Base-by-base conservation (phyloP, 1,140 invertebrate species). In the Neoseiulus cucumeris region DNA sequence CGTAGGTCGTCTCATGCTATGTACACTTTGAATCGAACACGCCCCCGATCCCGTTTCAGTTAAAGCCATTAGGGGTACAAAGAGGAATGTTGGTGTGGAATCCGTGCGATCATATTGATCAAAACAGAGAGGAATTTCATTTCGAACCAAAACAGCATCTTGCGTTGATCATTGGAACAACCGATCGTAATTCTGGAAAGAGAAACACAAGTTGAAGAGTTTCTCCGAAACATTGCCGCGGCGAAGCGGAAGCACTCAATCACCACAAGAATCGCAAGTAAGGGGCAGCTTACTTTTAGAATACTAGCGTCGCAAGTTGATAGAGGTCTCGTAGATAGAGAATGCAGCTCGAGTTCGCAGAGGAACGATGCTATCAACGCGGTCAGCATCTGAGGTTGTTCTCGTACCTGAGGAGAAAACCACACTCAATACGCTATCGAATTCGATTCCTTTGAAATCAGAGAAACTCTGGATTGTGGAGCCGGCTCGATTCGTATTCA, bases 281-380 rank as follows among this genome's bases (percentile, higher is more conserved):
- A 20, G 28, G 0, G 45, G 18, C 4, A 29, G 25, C 25, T 25
- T 59, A 59, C 51, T 20, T 59, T 59, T 2, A 59, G 22, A 17
- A 59, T 59, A 20, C 51, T 59, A 20, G 51, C 51, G 33, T 59
- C 51, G 51, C 51, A 59, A n/a, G 51, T 59, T 12, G 51, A 59
- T 1, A 59, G 51, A 25, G 51, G 51, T 33, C 25, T 25, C 22
- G 51, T 59, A 1, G 51, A 59, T 20, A 59, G 22, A 14, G 51
- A 59, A 59, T 59, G 51, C 17, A 59, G 22, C 22, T 59, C 51
- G 51, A 59, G 51, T 20, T 59, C 51, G 51, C 51, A 59, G 2
- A 59, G 22, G 33, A 59, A 59, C 33, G 51, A 25, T 2, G 51
- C 25, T 17, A 59, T 17, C 4, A 59, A 20, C 1, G 51, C 51